These are phyloP conservation scores for Nemoura dubitans DNA, from an alignment of 2,888 invertebrate genomes.

Conservation along the genomic window DNA sequence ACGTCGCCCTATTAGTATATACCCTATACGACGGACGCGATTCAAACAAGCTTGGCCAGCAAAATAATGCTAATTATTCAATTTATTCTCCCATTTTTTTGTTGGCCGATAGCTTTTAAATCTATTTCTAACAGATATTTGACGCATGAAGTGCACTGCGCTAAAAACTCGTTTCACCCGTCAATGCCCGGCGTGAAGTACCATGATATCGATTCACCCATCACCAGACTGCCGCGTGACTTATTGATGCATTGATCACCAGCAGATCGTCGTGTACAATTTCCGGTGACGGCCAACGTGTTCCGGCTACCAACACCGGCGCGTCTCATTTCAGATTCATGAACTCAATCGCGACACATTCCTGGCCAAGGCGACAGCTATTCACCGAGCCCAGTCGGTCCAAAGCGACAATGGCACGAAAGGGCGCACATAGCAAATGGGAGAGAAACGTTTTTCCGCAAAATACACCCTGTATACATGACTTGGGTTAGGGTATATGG, in stretches of 20 bases:
- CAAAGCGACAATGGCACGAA: too few species aligned
- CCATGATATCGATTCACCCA: background rate
- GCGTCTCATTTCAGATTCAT: background rate
- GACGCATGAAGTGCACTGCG: background rate
- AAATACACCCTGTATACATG: too few species aligned
- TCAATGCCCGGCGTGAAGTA: background rate
- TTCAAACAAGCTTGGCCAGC: background rate
- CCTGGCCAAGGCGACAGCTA: too few species aligned
- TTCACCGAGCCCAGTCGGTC: too few species aligned
- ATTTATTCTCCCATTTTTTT: background rate
- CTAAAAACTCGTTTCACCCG: background rate
- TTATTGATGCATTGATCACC: background rate
- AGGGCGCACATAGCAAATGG: too few species aligned
- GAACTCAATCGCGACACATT: background rate
- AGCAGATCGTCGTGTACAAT: background rate
- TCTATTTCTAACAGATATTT: background rate
- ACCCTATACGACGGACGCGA: background rate
- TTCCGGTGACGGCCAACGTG: background rate
- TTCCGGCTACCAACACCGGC: background rate
- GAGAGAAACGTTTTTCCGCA: too few species aligned
- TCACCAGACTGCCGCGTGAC: background rate
- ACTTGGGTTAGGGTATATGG: too few species aligned
- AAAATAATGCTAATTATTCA: conserved; percentile 7
- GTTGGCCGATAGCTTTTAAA: background rate
- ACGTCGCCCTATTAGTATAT: background rate